Evolutionary conservation across 2,888 invertebrate genomes (phyloP).

Genomic region (Mamestra brassicae): DNA sequence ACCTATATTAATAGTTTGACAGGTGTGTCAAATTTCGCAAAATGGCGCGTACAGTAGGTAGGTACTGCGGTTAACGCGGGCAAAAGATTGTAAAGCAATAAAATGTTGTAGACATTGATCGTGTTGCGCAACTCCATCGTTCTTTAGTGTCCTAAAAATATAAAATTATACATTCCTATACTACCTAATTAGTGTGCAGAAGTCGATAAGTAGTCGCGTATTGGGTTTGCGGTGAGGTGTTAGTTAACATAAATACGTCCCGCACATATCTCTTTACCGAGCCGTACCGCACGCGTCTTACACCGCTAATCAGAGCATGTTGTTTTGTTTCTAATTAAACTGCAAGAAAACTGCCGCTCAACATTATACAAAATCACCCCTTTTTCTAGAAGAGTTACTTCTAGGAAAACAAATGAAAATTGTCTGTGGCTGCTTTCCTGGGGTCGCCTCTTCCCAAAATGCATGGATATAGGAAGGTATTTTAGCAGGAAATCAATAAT

Average conservation of each 20-base stretch:
- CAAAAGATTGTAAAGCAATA: not conserved
- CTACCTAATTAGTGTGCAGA: constrained; percentile 23
- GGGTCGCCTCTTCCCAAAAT: not conserved
- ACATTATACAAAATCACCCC: constrained; percentile 17
- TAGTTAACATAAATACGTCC: constrained; percentile 46
- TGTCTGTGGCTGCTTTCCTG: not conserved
- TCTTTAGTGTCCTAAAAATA: not conserved
- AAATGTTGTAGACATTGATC: not conserved
- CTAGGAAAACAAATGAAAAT: not conserved
- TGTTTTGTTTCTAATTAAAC: constrained; percentile 54
- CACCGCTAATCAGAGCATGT: constrained; percentile 62
- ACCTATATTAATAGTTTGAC: no score
- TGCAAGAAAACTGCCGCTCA: constrained; percentile 45
- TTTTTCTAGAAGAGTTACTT: not conserved
- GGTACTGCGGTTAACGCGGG: no score
- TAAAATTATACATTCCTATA: no score
- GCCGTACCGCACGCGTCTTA: constrained; percentile 50
- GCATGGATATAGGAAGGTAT: not conserved
- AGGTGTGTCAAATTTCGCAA: no score
- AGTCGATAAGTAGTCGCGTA: constrained; percentile 23
- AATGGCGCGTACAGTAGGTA: no score
- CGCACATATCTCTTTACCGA: constrained; percentile 59
- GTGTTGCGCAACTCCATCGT: not conserved
- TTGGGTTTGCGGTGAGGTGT: constrained; percentile 55
- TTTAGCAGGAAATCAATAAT: constrained; percentile 19